These are phyloP conservation scores for Herpailurus yagouaroundi DNA, from an alignment of 2,113 vertebrate species.

Conservation along the genomic window DNA sequence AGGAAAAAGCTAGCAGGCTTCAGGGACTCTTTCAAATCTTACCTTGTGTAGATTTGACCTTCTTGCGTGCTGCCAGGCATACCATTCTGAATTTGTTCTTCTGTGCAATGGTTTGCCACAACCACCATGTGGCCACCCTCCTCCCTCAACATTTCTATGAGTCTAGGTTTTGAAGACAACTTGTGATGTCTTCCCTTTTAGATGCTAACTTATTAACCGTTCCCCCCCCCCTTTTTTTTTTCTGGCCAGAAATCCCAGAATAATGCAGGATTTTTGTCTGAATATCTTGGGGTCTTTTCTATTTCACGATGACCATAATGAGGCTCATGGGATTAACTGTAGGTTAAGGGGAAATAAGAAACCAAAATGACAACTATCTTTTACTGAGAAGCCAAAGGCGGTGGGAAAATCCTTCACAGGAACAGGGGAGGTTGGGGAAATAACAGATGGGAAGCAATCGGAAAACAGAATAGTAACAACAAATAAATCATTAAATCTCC, in stretches of 20 bases:
- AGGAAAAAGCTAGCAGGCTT: background rate
- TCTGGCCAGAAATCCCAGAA: background rate
- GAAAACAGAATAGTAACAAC: background rate
- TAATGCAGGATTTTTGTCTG: background rate
- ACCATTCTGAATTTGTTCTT: background rate
- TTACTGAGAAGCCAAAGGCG: background rate
- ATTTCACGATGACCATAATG: constrained; percentile 7
- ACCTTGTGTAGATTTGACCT: background rate
- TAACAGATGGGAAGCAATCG: background rate
- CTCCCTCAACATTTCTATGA: background rate
- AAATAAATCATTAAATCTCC: background rate
- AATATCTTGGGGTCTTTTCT: constrained; percentile 24
- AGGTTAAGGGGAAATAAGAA: background rate
- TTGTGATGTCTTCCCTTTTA: background rate
- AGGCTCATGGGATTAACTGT: background rate
- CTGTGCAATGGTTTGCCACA: background rate
- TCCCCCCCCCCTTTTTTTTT: background rate
- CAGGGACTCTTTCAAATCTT: background rate
- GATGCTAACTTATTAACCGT: background rate
- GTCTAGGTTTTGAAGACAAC: background rate
- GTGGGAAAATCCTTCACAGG: background rate
- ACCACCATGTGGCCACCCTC: background rate
- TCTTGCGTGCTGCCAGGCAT: accelerated
- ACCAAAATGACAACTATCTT: background rate
- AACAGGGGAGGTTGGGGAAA: background rate